phyloP scores from a whole-genome alignment of 2,797 vertebrate species.

The Petrocephalus schoutedeni region DNA sequence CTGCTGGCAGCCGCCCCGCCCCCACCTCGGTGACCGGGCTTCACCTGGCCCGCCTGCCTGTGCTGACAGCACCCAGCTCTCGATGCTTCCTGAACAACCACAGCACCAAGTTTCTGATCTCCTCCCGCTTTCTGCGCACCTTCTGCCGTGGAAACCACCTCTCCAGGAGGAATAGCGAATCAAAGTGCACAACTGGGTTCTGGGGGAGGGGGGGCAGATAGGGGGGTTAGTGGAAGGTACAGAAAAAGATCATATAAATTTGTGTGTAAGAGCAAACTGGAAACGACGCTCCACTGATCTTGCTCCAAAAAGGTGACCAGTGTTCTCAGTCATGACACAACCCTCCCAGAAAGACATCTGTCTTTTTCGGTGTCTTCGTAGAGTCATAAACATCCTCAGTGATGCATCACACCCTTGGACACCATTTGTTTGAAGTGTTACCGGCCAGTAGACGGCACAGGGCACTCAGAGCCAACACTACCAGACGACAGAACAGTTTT shows the following conservation, averaged over 20 bases:
- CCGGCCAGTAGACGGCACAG: neutral
- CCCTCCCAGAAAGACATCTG: neutral
- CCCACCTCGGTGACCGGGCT: neutral
- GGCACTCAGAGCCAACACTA: neutral
- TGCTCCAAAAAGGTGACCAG: neutral
- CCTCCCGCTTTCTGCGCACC: conserved; percentile 78
- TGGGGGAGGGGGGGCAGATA: conserved; percentile 40
- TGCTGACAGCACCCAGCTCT: neutral
- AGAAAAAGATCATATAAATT: neutral
- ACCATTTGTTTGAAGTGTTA: neutral
- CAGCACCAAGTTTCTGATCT: conserved; percentile 79
- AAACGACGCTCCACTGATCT: neutral
- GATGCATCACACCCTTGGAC: neutral
- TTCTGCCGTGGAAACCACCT: conserved; percentile 80
- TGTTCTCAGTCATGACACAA: neutral
- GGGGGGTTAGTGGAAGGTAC: neutral
- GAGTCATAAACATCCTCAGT: neutral
- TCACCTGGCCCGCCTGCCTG: neutral
- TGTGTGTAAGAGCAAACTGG: neutral
- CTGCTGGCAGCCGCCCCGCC: neutral
- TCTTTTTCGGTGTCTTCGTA: neutral
- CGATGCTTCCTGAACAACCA: conserved; percentile 68
- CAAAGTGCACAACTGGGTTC: conserved; percentile 86
- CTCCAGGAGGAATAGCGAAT: conserved; percentile 72
- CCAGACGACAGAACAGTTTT: neutral